phyloP scores from a whole-genome alignment of 2,888 invertebrate species.

The Elysia crispata region DNA sequence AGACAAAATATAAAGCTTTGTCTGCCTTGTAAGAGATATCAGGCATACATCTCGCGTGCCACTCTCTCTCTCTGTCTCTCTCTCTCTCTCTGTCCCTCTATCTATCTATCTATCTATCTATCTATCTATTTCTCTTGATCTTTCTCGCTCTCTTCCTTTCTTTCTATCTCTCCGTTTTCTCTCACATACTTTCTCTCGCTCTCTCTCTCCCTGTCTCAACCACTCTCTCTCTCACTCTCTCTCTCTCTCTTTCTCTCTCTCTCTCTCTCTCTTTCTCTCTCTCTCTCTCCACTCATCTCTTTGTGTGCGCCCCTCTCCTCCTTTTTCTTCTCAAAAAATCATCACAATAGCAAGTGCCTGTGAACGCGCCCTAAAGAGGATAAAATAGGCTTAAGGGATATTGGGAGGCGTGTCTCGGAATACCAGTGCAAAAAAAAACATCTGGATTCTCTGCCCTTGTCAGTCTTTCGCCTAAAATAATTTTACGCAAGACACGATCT shows the following conservation, averaged over 20 bases:
- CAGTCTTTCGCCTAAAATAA: no score
- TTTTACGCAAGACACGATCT: no score
- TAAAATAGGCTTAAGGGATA: no score
- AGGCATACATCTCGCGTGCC: no score
- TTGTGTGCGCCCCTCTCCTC: not conserved
- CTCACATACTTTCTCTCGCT: not conserved
- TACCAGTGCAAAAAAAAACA: no score
- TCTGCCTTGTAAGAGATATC: no score
- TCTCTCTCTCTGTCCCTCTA: not conserved
- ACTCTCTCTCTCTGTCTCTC: not conserved
- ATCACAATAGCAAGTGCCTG: not conserved
- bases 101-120: not conserved
- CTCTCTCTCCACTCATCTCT: not conserved
- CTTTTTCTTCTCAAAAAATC: not conserved
- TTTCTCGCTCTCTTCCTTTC: not conserved
- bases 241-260: not conserved
- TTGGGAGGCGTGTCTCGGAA: no score
- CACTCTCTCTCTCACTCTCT: slow-evolving; percentile 5
- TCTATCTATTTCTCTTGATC: not conserved
- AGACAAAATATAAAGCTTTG: no score
- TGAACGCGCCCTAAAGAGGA: no score
- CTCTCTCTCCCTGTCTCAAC: slow-evolving; percentile 2
- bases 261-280: not conserved
- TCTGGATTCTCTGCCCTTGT: no score
- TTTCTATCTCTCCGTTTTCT: not conserved